phyloP scores from a whole-genome alignment of 2,888 invertebrate species.

The Cantharis flavilabris region DNA sequence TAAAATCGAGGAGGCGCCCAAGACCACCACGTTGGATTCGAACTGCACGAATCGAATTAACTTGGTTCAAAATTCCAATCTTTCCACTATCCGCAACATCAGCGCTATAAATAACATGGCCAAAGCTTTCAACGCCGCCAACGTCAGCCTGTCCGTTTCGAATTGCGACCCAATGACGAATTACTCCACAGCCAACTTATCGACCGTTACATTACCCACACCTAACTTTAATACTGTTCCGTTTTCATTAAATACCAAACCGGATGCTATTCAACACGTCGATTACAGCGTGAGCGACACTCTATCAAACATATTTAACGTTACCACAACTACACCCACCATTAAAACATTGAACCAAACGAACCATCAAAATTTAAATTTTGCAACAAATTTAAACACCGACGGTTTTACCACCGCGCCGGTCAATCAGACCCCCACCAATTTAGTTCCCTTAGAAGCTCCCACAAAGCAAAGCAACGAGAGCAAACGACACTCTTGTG shows the following conservation, averaged over 20 bases:
- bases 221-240: not conserved
- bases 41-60: not conserved
- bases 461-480: not conserved
- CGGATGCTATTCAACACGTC: not conserved
- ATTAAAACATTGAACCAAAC: not conserved
- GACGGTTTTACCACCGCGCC: not conserved
- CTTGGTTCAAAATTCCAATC: not conserved
- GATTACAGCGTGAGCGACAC: not conserved
- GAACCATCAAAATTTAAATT: not conserved
- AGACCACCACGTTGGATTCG: not conserved
- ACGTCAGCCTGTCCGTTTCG: not conserved
- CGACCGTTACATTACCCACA: not conserved
- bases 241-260: not conserved
- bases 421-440: not conserved
- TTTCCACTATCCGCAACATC: not conserved
- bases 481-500: constrained; percentile 53
- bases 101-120: not conserved
- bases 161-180: not conserved
- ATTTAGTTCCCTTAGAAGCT: not conserved
- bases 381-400: not conserved
- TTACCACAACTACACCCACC: not conserved
- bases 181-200: not conserved
- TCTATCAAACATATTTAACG: not conserved
- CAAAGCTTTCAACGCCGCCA: not conserved
- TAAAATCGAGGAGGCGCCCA: not conserved